Evolutionary conservation across 2,797 vertebrate species (phyloP).

Genomic region (Acanthornis magna): DNA sequence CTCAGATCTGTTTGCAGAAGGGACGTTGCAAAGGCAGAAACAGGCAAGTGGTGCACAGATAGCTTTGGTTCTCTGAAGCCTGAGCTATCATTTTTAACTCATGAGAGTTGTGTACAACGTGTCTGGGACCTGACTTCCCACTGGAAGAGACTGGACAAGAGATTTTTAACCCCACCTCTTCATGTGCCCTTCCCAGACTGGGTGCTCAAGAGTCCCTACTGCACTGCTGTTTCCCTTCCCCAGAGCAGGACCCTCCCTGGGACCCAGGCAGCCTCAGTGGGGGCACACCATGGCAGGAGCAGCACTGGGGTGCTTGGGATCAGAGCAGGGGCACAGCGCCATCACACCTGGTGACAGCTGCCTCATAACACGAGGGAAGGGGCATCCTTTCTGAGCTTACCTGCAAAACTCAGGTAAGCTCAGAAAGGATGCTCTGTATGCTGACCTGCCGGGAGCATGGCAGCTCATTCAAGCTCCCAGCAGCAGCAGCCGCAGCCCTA

Average conservation of each 20-base stretch:
- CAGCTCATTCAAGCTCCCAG: not conserved
- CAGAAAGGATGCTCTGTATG: not conserved
- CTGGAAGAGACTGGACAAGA: not conserved
- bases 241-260: not conserved
- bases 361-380: not conserved
- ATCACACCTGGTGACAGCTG: not conserved
- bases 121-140: not conserved
- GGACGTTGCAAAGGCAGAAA: not conserved
- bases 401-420: not conserved
- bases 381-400: too few relatives aligned
- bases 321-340: not conserved
- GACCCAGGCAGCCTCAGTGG: not conserved
- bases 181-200: not conserved
- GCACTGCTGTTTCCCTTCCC: not conserved
- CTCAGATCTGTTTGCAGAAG: not conserved
- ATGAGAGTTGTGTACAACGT: not conserved
- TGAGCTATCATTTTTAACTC: not conserved
- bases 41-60: not conserved
- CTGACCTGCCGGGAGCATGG: fast-evolving
- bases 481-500: not conserved
- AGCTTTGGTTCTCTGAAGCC: not conserved
- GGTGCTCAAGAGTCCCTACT: not conserved
- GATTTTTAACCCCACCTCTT: not conserved
- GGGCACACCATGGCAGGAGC: fast-evolving
- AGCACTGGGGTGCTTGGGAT: not conserved